These are phyloP conservation scores for Sinhomidia bicolor DNA, from an alignment of 2,888 invertebrate genomes.

Conservation along the genomic window DNA sequence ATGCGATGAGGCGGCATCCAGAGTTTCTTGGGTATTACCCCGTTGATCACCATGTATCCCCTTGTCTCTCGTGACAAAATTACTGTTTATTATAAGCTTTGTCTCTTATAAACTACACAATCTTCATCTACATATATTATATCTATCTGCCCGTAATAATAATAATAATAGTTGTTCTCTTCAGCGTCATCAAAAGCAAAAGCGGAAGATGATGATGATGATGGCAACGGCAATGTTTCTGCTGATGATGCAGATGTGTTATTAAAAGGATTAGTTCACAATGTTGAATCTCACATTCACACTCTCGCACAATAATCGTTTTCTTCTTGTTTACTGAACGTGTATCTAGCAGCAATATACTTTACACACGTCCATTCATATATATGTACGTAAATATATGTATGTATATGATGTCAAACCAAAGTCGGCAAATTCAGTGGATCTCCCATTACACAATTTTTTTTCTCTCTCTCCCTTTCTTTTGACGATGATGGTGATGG, in stretches of 20 bases:
- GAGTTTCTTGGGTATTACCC: constrained; percentile 9
- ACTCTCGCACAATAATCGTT: constrained; percentile 25
- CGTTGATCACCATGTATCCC: neutral
- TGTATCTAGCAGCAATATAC: too few relatives aligned
- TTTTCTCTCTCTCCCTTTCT: neutral
- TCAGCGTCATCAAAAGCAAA: neutral
- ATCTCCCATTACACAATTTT: neutral
- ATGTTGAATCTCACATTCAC: constrained; percentile 47
- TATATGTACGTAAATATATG: too few relatives aligned
- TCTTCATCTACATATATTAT: too few relatives aligned
- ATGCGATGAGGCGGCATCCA: neutral
- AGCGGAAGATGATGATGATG: too few relatives aligned
- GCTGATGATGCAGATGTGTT: constrained; percentile 35
- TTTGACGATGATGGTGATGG: neutral
- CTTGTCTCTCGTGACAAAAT: neutral
- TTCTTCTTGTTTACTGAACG: neutral
- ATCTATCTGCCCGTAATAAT: too few relatives aligned
- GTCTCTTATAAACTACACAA: neutral
- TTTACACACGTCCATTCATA: too few relatives aligned
- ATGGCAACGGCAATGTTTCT: neutral
- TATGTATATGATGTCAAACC: constrained; percentile 3
- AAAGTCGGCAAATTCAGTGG: neutral
- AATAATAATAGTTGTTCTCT: too few relatives aligned
- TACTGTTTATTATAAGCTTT: neutral
- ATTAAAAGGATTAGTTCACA: constrained; percentile 43